Conservation (phyloP, 2,888 invertebrate species). For the Polydesmus complanatus region DNA sequence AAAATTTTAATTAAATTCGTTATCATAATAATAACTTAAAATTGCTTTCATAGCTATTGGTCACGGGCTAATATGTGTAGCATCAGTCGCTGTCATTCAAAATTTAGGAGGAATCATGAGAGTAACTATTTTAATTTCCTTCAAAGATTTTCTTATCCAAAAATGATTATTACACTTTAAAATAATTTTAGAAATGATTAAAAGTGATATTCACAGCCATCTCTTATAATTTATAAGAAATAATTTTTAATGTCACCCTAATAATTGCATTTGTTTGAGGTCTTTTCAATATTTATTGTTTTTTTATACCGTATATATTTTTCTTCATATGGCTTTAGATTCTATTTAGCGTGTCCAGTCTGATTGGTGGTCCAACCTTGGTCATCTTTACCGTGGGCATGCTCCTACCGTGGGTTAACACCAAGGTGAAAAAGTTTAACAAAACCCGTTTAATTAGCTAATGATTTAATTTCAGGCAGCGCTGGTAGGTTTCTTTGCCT, state of each 20-base stretch:
- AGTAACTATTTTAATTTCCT: not conserved
- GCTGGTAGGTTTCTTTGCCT: not conserved
- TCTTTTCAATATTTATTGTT: not conserved
- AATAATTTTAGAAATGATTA: not conserved
- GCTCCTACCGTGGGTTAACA: slow-evolving; percentile 10
- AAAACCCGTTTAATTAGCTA: not conserved
- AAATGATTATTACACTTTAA: not conserved
- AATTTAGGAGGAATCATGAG: slow-evolving; percentile 8
- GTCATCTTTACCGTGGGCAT: slow-evolving; percentile 7
- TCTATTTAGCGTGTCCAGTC: not conserved
- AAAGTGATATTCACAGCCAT: no score
- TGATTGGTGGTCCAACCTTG: slow-evolving; percentile 5
- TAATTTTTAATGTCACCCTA: no score
- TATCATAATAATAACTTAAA: no score
- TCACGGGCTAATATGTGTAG: slow-evolving; percentile 8
- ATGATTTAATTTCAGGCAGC: not conserved
- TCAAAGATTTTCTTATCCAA: not conserved
- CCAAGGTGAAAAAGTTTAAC: not conserved
- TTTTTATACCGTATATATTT: no score
- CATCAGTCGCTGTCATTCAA: slow-evolving; percentile 3
- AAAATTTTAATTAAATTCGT: no score
- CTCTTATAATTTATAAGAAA: no score
- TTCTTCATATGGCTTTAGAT: no score
- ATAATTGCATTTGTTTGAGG: not conserved
- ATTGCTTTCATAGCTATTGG: not conserved